These are phyloP conservation scores for Sprattus sprattus DNA, from an alignment of 2,113 vertebrate genomes.

Conservation along the genomic window DNA sequence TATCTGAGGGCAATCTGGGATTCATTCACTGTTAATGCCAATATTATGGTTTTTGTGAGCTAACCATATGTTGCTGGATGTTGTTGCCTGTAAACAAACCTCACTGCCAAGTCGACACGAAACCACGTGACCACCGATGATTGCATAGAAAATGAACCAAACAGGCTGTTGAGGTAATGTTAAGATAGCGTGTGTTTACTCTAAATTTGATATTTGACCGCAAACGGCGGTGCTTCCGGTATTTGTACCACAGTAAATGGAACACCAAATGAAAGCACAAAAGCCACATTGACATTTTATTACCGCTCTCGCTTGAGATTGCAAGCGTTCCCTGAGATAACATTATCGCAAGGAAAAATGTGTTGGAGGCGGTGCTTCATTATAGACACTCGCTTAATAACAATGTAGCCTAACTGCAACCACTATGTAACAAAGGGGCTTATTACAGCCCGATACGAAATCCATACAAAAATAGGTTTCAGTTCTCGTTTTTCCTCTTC, in stretches of 20 bases:
- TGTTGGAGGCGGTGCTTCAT: slow-evolving; percentile 11
- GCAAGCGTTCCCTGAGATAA: neutral
- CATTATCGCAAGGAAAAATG: neutral
- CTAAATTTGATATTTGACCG: neutral
- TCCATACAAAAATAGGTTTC: neutral
- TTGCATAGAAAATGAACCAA: slow-evolving; percentile 6
- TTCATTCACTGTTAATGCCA: neutral
- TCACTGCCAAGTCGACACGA: neutral
- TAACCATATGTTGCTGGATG: neutral
- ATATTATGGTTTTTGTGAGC: neutral
- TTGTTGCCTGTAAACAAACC: slow-evolving; percentile 8
- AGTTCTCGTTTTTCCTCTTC: neutral
- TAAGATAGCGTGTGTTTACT: neutral
- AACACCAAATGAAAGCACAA: neutral
- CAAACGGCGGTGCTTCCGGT: neutral
- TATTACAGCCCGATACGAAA: neutral
- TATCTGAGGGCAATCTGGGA: neutral
- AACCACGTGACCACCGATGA: neutral
- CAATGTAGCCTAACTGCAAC: neutral
- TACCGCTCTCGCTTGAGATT: neutral
- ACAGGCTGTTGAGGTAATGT: neutral
- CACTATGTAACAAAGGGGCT: neutral
- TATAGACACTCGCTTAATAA: neutral
- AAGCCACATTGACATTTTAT: neutral
- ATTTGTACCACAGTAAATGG: neutral